phyloP scores from a whole-genome alignment of 2,888 invertebrate species.

The Drosophila lacicola region DNA sequence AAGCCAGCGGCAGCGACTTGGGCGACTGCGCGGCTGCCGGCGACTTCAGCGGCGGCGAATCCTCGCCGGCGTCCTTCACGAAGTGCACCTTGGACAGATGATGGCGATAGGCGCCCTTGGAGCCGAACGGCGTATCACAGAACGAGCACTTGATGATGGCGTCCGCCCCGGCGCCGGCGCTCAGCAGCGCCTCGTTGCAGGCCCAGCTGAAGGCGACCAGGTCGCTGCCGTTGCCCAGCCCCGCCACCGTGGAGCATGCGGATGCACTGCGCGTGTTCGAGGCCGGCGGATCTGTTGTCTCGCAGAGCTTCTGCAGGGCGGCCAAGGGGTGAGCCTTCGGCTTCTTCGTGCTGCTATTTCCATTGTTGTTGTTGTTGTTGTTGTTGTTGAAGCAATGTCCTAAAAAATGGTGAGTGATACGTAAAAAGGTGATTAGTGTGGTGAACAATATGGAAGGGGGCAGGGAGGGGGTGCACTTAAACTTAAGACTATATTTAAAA shows the following conservation, averaged over 20 bases:
- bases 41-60: constrained; percentile 86
- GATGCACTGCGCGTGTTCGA: constrained; percentile 79
- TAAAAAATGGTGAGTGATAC: constrained; percentile 6
- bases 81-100: constrained; percentile 98
- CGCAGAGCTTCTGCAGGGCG: constrained; percentile 97
- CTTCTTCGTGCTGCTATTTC: constrained; percentile 65
- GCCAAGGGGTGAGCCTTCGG: constrained; percentile 93
- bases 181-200: constrained; percentile 95
- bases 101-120: constrained; percentile 98
- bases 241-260: constrained; percentile 17
- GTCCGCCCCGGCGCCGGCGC: constrained; percentile 87
- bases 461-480: not conserved
- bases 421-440: constrained; percentile 4
- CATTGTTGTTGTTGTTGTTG: constrained; percentile 53
- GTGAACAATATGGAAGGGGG: too few relatives aligned
- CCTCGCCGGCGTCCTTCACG: constrained; percentile 93
- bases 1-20: constrained; percentile 64
- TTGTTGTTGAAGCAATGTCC: constrained; percentile 62
- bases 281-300: constrained; percentile 91
- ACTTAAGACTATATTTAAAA: not conserved
- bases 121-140: constrained; percentile 97
- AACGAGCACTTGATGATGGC: constrained; percentile 97
- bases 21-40: constrained; percentile 72
- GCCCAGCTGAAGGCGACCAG: constrained; percentile 97
- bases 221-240: constrained; percentile 68